Percentiles rank a stretch among this genome's conserved stretches.
Evolutionary conservation across 1,140 invertebrate species (phyloP).

Genomic region (Trichonephila clavipes): DNA sequence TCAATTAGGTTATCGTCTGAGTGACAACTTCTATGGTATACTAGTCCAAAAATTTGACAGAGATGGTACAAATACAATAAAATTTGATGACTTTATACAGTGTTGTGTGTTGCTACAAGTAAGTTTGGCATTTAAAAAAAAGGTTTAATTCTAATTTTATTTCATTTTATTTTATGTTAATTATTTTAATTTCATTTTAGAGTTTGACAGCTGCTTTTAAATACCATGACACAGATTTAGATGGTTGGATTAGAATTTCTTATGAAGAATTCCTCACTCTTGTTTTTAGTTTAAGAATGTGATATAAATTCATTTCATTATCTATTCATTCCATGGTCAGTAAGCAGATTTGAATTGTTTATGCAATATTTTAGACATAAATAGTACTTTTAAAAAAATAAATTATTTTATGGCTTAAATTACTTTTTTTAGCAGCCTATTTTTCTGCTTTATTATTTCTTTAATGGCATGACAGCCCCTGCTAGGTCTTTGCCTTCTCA

Average conservation of each 20-base stretch:
- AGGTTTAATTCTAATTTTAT: neutral
- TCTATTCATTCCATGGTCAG: neutral
- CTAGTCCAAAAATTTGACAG: slow-evolving; percentile 97
- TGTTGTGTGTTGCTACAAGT: slow-evolving; percentile 96
- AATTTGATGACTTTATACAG: slow-evolving; percentile 99
- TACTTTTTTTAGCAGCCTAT: neutral
- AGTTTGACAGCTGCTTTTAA: slow-evolving; percentile 94
- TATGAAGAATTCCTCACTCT: slow-evolving; percentile 98
- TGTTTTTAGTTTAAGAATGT: slow-evolving; percentile 96
- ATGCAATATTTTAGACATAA: neutral
- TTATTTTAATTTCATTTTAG: slow-evolving; percentile 84
- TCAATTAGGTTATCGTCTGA: slow-evolving; percentile 85
- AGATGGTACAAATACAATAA: slow-evolving; percentile 90
- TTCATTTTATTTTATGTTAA: slow-evolving; percentile 34
- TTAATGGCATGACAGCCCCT: no score
- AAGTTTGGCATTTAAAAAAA: slow-evolving; percentile 82
- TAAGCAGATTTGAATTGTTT: neutral
- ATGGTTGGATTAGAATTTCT: slow-evolving; percentile 96
- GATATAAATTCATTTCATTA: slow-evolving; percentile 80
- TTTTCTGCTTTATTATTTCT: neutral
- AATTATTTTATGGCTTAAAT: neutral
- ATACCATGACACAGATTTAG: slow-evolving; percentile 94
- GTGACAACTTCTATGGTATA: slow-evolving; percentile 90
- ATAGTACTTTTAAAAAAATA: neutral
- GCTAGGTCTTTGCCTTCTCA: no score